Conservation (phyloP, 2,888 invertebrate species). For the Psylliodes chrysocephalus region DNA sequence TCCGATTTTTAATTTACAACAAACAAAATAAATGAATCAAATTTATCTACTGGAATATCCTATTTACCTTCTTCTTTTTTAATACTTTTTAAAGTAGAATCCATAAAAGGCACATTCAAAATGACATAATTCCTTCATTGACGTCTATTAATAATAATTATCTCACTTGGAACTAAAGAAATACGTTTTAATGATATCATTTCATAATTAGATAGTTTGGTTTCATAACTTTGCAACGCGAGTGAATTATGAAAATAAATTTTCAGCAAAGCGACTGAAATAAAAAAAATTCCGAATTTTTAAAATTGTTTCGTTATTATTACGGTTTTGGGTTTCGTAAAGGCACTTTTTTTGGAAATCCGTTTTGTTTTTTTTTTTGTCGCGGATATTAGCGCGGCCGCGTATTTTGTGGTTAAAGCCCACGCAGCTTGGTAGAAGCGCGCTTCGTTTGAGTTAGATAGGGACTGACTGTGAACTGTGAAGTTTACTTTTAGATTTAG, state of each 20-base stretch:
- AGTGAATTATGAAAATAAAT: not conserved
- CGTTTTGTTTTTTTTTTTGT: no score
- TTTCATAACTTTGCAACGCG: not conserved
- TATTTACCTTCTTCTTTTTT: no score
- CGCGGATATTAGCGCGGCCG: not conserved
- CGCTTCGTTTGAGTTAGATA: not conserved
- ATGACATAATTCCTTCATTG: not conserved
- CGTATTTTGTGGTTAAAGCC: not conserved
- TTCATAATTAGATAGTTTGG: not conserved
- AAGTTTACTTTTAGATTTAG: slow-evolving; percentile 7
- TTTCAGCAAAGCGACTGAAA: not conserved
- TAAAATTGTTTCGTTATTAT: no score
- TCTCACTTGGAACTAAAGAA: not conserved
- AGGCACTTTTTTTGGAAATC: no score
- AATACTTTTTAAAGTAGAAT: no score
- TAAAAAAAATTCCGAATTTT: not conserved
- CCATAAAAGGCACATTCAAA: not conserved
- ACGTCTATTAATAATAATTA: not conserved
- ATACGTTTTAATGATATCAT: not conserved
- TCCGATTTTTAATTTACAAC: no score
- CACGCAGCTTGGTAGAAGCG: not conserved
- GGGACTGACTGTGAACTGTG: not conserved
- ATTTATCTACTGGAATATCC: no score
- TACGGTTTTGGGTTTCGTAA: no score
- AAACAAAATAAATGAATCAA: no score